Evolutionary conservation across 2,888 invertebrate genomes (phyloP).

Genomic region (Netelia inedita): DNA sequence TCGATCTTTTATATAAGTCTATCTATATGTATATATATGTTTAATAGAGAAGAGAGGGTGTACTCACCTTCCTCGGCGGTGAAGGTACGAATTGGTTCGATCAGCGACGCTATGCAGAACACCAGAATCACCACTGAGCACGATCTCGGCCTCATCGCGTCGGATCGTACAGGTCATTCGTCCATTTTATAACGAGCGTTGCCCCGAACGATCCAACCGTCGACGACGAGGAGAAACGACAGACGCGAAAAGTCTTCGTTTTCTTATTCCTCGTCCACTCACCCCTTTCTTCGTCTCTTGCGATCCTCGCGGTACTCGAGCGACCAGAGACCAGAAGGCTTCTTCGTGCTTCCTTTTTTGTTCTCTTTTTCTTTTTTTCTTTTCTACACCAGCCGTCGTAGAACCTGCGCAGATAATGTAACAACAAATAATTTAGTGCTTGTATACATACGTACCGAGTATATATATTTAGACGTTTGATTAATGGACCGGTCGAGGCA

Average conservation of each 20-base stretch:
- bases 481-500: slow-evolving; percentile 56
- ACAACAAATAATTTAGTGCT: slow-evolving; percentile 59
- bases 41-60: neutral
- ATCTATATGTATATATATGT: neutral
- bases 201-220: slow-evolving; percentile 52
- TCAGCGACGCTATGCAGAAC: slow-evolving; percentile 79
- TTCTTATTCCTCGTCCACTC: slow-evolving; percentile 42
- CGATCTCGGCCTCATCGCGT: slow-evolving; percentile 84
- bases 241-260: slow-evolving; percentile 53
- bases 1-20: neutral
- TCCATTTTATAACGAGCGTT: slow-evolving; percentile 77
- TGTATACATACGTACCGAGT: neutral
- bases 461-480: slow-evolving; percentile 60
- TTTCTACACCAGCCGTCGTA: slow-evolving; percentile 61
- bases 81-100: slow-evolving; percentile 78
- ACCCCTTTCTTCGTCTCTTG: slow-evolving; percentile 58
- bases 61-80: slow-evolving; percentile 83
- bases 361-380: too few relatives aligned
- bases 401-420: slow-evolving; percentile 60
- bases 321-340: slow-evolving; percentile 53
- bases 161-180: slow-evolving; percentile 80
- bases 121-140: slow-evolving; percentile 79
- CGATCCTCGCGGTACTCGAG: slow-evolving; percentile 68
- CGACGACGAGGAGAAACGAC: slow-evolving; percentile 28
- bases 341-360: too few relatives aligned